A percentile compares a stretch with the other conserved stretches of the same genome.
Conservation (phyloP, 2,888 invertebrate genomes). For the Leptopilina drosophilae region DNA sequence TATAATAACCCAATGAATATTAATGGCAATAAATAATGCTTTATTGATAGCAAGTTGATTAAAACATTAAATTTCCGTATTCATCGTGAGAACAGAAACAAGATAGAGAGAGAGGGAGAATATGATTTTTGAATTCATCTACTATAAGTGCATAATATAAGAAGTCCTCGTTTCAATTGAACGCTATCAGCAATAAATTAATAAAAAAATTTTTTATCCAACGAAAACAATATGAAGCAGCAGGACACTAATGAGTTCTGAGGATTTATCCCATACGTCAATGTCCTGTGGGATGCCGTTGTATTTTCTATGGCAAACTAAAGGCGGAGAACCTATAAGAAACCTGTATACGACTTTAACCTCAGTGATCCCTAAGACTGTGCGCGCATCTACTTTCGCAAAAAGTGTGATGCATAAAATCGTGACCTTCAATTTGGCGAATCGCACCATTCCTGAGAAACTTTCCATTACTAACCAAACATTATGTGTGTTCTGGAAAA, state of each 20-base stretch:
- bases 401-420: constrained; percentile 41
- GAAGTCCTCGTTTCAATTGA: constrained; percentile 37
- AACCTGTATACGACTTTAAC: constrained; percentile 41
- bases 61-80: constrained; percentile 41
- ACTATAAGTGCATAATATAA: neutral
- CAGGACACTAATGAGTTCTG: constrained; percentile 40
- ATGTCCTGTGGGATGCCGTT: constrained; percentile 41
- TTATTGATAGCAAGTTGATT: constrained; percentile 39
- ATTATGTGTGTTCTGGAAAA: constrained; percentile 36
- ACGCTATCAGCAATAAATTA: constrained; percentile 39
- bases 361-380: constrained; percentile 38
- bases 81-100: constrained; percentile 23
- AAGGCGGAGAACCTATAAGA: constrained; percentile 39
- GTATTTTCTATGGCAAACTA: constrained; percentile 41
- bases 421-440: constrained; percentile 41
- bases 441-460: constrained; percentile 40
- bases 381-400: constrained; percentile 39
- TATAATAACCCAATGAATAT: constrained; percentile 32
- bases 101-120: neutral
- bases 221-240: constrained; percentile 39
- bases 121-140: neutral
- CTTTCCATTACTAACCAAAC: constrained; percentile 26
- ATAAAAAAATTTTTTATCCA: constrained; percentile 26
- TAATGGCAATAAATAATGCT: constrained; percentile 34
- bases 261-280: constrained; percentile 41